A percentile compares a stretch with the other conserved stretches of the same genome.
Conservation (phyloP, 2,888 invertebrate genomes). For the Eilema sororculum region DNA sequence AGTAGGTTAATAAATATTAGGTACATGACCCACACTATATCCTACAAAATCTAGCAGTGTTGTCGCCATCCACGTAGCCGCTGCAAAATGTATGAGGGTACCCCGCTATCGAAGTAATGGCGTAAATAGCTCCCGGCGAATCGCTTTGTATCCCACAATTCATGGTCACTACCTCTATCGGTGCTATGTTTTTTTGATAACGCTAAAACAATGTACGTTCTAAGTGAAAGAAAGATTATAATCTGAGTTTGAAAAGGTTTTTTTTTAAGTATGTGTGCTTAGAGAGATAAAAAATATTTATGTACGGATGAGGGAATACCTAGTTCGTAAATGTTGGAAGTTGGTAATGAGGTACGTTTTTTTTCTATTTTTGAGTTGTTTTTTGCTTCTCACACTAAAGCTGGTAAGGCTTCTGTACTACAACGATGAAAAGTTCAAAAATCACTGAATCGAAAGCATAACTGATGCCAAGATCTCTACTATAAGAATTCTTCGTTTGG, state of each 20-base stretch:
- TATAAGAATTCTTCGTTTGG: too few relatives aligned
- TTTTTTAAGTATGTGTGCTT: slow-evolving; percentile 21
- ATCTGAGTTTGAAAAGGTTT: slow-evolving; percentile 18
- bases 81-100: slow-evolving; percentile 63
- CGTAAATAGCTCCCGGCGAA: slow-evolving; percentile 72
- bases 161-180: slow-evolving; percentile 62
- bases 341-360: too few relatives aligned
- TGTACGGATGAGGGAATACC: neutral
- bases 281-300: slow-evolving; percentile 26
- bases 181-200: slow-evolving; percentile 45
- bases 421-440: too few relatives aligned
- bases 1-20: too few relatives aligned
- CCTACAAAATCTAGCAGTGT: slow-evolving; percentile 24
- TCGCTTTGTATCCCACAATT: slow-evolving; percentile 67
- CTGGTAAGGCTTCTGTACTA: too few relatives aligned
- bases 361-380: too few relatives aligned
- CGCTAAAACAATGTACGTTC: slow-evolving; percentile 41
- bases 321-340: too few relatives aligned
- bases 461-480: too few relatives aligned
- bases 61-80: slow-evolving; percentile 37
- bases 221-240: slow-evolving; percentile 37
- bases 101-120: slow-evolving; percentile 69
- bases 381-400: too few relatives aligned
- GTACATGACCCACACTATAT: slow-evolving; percentile 3
- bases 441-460: too few relatives aligned